These are phyloP conservation scores for Spongilla lacustris DNA, from an alignment of 37 sponge, comb jelly and placozoan species.

Conservation along the genomic window DNA sequence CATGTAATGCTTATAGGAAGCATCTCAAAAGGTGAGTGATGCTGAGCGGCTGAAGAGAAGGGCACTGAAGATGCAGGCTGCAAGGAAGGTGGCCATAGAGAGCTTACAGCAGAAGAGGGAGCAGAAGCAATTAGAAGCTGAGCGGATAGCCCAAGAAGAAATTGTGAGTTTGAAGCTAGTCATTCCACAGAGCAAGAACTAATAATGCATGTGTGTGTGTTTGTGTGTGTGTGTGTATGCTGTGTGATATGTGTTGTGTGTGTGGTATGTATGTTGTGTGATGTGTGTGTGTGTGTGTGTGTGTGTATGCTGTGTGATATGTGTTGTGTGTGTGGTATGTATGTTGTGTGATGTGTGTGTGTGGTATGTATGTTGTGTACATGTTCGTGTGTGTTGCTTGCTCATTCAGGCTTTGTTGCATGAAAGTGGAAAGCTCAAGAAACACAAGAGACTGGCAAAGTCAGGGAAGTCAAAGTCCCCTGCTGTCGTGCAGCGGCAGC, in stretches of 20 bases:
- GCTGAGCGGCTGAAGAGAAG: conserved; percentile 41
- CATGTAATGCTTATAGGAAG: neutral
- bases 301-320: too few relatives aligned
- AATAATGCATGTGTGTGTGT: too few relatives aligned
- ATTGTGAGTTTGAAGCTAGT: conserved; percentile 47
- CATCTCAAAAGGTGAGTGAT: conserved; percentile 16
- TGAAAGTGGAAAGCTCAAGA: conserved; percentile 55
- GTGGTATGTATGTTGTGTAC: too few relatives aligned
- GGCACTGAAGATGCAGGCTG: conserved; percentile 52
- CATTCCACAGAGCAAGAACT: too few relatives aligned
- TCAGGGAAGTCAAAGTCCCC: too few relatives aligned
- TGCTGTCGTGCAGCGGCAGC: too few relatives aligned
- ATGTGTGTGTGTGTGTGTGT: conserved; percentile 4
- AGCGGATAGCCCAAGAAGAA: conserved; percentile 77
- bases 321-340: conserved; percentile 24
- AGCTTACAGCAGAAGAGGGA: conserved; percentile 77
- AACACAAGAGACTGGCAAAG: neutral
- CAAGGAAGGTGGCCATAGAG: conserved; percentile 79
- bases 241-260: too few relatives aligned
- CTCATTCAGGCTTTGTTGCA: conserved; percentile 33
- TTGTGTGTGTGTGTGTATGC: conserved; percentile 29
- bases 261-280: too few relatives aligned
- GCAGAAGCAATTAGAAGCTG: conserved; percentile 67
- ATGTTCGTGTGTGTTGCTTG: too few relatives aligned
- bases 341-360: neutral